Conservation (phyloP, 2,113 vertebrate species). For the Rhodinocichla rosea region DNA sequence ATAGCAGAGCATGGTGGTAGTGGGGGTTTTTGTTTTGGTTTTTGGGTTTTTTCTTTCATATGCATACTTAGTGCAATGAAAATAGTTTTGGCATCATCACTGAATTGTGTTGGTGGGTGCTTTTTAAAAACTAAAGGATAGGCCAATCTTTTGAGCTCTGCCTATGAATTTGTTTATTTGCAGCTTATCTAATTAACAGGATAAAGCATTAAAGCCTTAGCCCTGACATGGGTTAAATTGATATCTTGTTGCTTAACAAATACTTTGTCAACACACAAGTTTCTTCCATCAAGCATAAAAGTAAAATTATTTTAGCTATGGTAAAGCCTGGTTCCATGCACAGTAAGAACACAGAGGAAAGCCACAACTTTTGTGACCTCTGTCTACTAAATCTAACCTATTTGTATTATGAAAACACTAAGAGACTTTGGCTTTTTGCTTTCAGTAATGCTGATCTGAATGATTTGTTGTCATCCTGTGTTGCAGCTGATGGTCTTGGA, state of each 20-base stretch:
- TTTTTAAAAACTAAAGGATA: neutral
- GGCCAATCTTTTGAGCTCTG: neutral
- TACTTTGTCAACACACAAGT: neutral
- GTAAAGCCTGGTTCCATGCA: neutral
- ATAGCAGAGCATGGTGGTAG: neutral
- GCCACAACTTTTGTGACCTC: neutral
- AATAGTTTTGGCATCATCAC: neutral
- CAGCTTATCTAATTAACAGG: neutral
- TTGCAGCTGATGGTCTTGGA: neutral
- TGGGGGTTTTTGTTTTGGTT: accelerated
- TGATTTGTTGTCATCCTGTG: neutral
- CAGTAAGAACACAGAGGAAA: neutral
- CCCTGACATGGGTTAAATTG: neutral
- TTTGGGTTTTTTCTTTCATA: neutral
- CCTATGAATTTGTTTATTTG: neutral
- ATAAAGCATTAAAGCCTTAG: neutral
- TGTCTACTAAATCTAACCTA: neutral
- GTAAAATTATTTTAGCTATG: neutral
- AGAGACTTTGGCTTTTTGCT: neutral
- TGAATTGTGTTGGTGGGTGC: neutral
- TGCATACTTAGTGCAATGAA: neutral
- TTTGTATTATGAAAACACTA: neutral
- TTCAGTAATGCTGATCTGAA: neutral
- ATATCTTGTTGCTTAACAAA: neutral
- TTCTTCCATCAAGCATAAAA: neutral